Conservation (phyloP, 2,797 vertebrate genomes). For the Agapornis canus region DNA sequence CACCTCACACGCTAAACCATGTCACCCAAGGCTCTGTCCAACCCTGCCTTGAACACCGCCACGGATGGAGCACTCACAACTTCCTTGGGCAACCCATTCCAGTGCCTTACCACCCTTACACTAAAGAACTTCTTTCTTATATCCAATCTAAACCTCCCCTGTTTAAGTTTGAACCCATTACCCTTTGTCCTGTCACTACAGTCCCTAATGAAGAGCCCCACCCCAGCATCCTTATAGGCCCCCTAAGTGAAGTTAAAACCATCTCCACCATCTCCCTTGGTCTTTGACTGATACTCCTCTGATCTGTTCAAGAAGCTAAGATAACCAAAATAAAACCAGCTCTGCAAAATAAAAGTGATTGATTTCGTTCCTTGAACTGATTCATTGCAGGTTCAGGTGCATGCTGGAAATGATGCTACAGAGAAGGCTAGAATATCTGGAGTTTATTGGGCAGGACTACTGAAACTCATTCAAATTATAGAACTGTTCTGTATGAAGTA, state of each 20-base stretch:
- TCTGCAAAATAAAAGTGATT: not conserved
- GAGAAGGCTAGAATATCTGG: not conserved
- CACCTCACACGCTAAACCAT: too few species aligned
- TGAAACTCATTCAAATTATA: not conserved
- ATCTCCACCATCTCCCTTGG: not conserved
- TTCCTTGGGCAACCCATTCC: too few species aligned
- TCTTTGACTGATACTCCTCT: not conserved
- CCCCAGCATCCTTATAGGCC: too few species aligned
- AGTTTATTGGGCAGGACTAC: not conserved
- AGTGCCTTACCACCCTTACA: too few species aligned
- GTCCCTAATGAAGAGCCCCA: too few species aligned
- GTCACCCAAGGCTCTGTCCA: too few species aligned
- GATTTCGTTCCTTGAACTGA: not conserved
- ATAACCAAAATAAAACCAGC: not conserved
- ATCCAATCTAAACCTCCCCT: too few species aligned
- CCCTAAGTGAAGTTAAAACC: not conserved
- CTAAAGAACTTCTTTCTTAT: too few species aligned
- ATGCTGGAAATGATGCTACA: not conserved
- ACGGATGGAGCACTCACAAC: too few species aligned
- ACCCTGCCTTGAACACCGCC: too few species aligned
- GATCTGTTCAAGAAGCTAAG: not conserved
- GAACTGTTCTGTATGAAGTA: not conserved
- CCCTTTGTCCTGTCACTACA: too few species aligned
- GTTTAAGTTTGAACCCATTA: too few species aligned
- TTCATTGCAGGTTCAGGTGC: not conserved